phyloP scores from a whole-genome alignment of 2,888 invertebrate genomes.

The Sclerodermus sp. region DNA sequence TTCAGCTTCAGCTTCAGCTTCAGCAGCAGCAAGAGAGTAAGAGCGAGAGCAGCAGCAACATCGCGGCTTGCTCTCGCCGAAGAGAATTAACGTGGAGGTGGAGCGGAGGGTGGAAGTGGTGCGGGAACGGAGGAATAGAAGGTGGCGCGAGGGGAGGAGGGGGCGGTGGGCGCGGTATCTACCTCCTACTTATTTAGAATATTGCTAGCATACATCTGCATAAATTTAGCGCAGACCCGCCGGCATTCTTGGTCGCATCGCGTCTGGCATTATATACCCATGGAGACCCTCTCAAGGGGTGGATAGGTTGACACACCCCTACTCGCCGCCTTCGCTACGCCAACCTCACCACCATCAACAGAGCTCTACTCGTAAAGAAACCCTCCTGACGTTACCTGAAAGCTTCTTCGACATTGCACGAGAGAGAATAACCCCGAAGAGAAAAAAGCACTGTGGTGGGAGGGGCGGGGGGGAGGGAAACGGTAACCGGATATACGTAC shows the following conservation, averaged over 20 bases:
- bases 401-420: too few species aligned
- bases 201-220: conserved; percentile 57
- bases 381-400: conserved; percentile 7
- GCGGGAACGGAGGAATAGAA: not conserved
- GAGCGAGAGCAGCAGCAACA: too few species aligned
- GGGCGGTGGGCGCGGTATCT: conserved; percentile 32
- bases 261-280: conserved; percentile 40
- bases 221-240: conserved; percentile 54
- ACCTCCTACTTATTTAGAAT: conserved; percentile 56
- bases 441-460: too few species aligned
- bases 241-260: conserved; percentile 42
- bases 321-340: not conserved
- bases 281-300: conserved; percentile 32
- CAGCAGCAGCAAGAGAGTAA: too few species aligned
- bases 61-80: not conserved
- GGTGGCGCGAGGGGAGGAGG: not conserved
- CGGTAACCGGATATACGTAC: too few species aligned
- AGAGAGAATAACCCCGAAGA: too few species aligned
- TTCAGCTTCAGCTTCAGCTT: too few species aligned
- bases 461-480: too few species aligned
- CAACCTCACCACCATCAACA: conserved; percentile 5
- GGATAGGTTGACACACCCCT: conserved; percentile 29
- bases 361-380: conserved; percentile 25
- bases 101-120: not conserved
- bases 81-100: not conserved